Conservation (phyloP, 1,140 invertebrate genomes). For the Lucilia cuprina region DNA sequence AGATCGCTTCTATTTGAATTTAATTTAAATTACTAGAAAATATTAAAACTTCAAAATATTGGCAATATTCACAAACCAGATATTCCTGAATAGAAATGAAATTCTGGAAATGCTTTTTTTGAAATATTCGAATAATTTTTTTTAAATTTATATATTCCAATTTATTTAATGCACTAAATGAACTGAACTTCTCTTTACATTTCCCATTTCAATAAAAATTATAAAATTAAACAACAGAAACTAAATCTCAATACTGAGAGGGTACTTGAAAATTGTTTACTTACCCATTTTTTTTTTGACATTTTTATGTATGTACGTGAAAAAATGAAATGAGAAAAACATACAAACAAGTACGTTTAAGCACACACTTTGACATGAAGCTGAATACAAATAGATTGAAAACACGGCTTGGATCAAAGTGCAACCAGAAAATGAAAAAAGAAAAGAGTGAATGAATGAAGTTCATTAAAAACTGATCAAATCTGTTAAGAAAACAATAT, state of each 20-base stretch:
- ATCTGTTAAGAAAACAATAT: conserved; percentile 28
- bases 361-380: no score
- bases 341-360: neutral
- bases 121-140: no score
- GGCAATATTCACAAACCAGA: no score
- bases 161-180: no score
- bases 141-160: no score
- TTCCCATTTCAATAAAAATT: neutral
- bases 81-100: no score
- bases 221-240: neutral
- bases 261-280: neutral
- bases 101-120: no score
- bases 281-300: conserved; percentile 4
- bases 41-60: no score
- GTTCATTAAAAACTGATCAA: conserved; percentile 34
- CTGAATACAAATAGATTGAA: neutral
- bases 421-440: neutral
- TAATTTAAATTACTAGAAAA: no score
- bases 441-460: conserved; percentile 21
- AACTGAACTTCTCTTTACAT: neutral
- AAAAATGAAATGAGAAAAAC: conserved; percentile 12
- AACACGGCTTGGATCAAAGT: conserved; percentile 31
- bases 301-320: conserved; percentile 25
- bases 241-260: neutral
- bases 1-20: no score